Base-by-base conservation (phyloP, 2,888 invertebrate species). In the Selenia dentaria region DNA sequence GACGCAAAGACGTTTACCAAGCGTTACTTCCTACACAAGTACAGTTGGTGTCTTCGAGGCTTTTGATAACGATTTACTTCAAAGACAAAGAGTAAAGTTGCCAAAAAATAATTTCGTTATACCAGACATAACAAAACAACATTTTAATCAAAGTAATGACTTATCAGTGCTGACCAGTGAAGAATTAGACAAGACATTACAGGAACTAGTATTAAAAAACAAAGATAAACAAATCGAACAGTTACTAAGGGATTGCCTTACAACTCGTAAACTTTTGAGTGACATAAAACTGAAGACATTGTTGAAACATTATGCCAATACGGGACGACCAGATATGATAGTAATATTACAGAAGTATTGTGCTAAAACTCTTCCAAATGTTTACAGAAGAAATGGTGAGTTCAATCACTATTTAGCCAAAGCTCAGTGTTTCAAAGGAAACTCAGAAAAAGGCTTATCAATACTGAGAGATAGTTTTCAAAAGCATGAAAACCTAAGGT, bases 341-440 rank as follows among this genome's bases (percentile, higher is more conserved):
- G 65, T 63, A 10, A 56, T 84, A 33, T 57, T 89, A 12, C 79
- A 84, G 48, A 76, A 79, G 45, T 83, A 92, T 43, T 85, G 84
- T 62, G 64, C 66, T 26, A 74, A 71, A 55, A 54, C 79, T 1
- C 64, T 89, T 41, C 75, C 80, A 0, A 62, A 66, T 27, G 61
- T 85, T 1, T 83, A 85, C 51, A 67, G 66, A 53, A 67, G 77
- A 14, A 91, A 92, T 64, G 91, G 91, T 2, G 73, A 92, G 54
- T 93, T 92, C 52, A 59, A 83, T 13, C 92, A 92, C 67, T 93
- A 91, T 64, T 53, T 92, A 28, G 93, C 93, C 0, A 92, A 92
- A 74, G 92, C 92, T 0, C 81, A 92, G 53, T 93, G 93, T 79
- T 69, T 91, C 38, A 92, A 81, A 71, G 93, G 93, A 8, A 92